Percentiles rank a stretch among this genome's conserved stretches.
These are phyloP conservation scores for Stegana nigrithorax DNA, from an alignment of 2,888 invertebrate species.

Conservation along the genomic window DNA sequence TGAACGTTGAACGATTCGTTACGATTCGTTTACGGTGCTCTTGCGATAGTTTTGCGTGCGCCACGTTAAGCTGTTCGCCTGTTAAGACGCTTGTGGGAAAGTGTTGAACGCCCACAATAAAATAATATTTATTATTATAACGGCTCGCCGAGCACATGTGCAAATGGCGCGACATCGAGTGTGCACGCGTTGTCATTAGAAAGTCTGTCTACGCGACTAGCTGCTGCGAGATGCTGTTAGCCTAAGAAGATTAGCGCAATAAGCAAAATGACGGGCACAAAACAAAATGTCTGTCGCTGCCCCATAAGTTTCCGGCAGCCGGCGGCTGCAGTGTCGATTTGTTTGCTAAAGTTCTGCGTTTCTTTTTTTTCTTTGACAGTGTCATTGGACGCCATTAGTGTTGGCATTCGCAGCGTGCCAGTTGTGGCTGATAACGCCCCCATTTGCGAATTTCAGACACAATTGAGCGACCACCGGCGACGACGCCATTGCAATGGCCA, in stretches of 20 bases:
- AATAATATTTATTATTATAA: constrained; percentile 42
- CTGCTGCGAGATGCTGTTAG: constrained; percentile 43
- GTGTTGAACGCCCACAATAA: constrained; percentile 68
- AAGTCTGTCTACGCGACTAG: not conserved
- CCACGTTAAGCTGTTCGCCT: constrained; percentile 49
- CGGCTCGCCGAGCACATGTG: not conserved
- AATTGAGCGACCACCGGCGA: not conserved
- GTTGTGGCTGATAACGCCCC: not conserved
- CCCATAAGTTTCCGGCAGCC: constrained; percentile 27
- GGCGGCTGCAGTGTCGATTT: not conserved
- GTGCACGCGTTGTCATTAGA: not conserved
- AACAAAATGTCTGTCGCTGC: constrained; percentile 64
- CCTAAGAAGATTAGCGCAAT: constrained; percentile 62
- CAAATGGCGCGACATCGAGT: not conserved
- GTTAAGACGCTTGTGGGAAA: constrained; percentile 63
- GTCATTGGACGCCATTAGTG: constrained; percentile 15
- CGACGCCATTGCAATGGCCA: not conserved
- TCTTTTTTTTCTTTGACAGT: no score
- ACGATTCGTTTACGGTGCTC: no score
- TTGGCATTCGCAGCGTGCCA: no score
- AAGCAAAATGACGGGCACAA: constrained; percentile 69
- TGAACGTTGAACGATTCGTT: no score
- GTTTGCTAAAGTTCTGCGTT: no score
- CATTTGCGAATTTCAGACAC: not conserved
- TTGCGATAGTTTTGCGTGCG: constrained; percentile 13